phyloP scores from a whole-genome alignment of 2,113 vertebrate genomes.

The Gulo gulo region DNA sequence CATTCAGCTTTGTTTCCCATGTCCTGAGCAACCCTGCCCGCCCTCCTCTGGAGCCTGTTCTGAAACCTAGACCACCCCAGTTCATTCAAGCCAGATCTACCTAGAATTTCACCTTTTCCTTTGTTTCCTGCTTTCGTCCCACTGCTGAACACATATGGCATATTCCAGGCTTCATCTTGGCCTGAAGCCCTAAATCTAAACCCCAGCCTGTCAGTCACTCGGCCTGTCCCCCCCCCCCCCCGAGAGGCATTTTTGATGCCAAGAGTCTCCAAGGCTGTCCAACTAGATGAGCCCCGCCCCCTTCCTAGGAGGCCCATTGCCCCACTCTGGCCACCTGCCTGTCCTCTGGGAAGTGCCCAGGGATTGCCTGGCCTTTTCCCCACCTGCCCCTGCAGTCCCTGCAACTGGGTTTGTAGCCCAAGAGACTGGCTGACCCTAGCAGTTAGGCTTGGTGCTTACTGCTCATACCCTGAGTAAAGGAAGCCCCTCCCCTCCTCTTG shows the following conservation, averaged over 20 bases:
- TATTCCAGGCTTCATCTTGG: not conserved
- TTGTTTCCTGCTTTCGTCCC: not conserved
- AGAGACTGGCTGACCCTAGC: not conserved
- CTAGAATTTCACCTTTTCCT: not conserved
- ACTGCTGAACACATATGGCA: not conserved
- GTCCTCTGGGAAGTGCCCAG: not conserved
- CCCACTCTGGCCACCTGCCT: not conserved
- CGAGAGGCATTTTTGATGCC: not conserved
- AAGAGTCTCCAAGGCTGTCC: not conserved
- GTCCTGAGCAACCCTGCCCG: too few relatives aligned
- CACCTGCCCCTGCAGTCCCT: not conserved
- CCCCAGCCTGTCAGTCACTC: not conserved
- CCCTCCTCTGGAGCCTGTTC: not conserved
- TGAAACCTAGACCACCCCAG: not conserved
- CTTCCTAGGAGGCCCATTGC: not conserved
- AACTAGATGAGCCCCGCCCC: rapidly evolving
- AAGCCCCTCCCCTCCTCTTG: not conserved
- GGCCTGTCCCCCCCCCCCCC: not conserved
- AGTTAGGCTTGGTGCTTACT: not conserved
- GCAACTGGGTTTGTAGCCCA: not conserved
- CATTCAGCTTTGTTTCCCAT: not conserved
- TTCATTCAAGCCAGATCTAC: not conserved
- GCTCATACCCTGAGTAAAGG: not conserved
- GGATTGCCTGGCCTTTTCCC: not conserved
- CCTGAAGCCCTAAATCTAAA: not conserved